Evolutionary conservation across 2,888 invertebrate genomes (phyloP).

Genomic region (Hecatera dysodea): DNA sequence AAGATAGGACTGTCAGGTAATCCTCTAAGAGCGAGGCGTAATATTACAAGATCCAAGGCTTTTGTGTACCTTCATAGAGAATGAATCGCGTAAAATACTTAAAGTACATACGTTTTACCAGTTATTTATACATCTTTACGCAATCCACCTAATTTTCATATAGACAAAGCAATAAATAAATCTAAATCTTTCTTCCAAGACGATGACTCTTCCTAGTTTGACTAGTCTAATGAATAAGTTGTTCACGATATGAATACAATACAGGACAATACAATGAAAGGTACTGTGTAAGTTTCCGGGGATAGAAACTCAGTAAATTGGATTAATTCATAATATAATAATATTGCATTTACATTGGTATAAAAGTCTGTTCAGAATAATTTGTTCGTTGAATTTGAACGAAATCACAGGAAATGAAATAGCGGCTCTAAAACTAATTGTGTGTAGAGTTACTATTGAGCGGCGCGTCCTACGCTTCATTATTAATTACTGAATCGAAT

Average conservation of each 20-base stretch:
- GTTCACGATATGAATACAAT: conserved; percentile 67
- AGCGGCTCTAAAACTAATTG: conserved; percentile 79
- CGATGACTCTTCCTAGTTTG: conserved; percentile 85
- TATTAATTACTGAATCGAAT: conserved; percentile 80
- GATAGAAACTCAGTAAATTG: conserved; percentile 41
- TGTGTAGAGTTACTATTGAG: conserved; percentile 63
- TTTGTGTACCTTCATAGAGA: conserved; percentile 52
- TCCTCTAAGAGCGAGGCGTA: conserved; percentile 47
- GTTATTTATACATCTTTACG: conserved; percentile 62
- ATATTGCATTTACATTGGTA: conserved; percentile 73
- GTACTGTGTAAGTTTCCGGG: conserved; percentile 53
- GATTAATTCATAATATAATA: conserved; percentile 56
- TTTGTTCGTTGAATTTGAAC: conserved; percentile 75
- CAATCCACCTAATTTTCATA: conserved; percentile 62
- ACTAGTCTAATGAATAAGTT: conserved; percentile 87
- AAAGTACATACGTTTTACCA: conserved; percentile 58
- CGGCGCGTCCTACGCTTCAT: conserved; percentile 80
- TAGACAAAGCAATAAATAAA: conserved; percentile 84
- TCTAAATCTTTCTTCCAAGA: conserved; percentile 80
- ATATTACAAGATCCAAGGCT: conserved; percentile 48
- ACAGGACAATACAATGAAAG: conserved; percentile 63
- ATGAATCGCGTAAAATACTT: conserved; percentile 58
- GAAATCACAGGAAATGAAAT: conserved; percentile 84
- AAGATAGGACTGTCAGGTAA: conserved; percentile 72
- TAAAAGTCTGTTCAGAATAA: conserved; percentile 69